Evolutionary conservation across 2,888 invertebrate species (phyloP).

Genomic region (Melieria picta): DNA sequence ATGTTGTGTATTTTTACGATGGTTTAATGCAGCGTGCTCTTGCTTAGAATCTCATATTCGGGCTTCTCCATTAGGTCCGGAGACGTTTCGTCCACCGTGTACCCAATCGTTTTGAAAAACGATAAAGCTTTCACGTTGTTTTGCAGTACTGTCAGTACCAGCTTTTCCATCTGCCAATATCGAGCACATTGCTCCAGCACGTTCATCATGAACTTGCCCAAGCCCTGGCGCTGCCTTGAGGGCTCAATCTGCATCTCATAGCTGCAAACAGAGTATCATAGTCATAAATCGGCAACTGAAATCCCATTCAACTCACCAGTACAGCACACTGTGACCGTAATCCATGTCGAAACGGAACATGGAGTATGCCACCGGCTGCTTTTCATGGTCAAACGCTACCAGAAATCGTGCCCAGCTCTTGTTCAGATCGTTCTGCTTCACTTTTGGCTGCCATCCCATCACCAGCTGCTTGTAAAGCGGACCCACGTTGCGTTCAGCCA

Average conservation of each 20-base stretch:
- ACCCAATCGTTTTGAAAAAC: constrained; percentile 79
- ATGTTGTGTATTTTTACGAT: constrained; percentile 18
- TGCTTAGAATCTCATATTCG: constrained; percentile 74
- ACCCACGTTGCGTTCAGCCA: constrained; percentile 64
- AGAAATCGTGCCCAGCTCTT: constrained; percentile 73
- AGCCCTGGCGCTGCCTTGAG: constrained; percentile 74
- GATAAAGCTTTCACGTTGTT: constrained; percentile 73
- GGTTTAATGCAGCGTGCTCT: constrained; percentile 52
- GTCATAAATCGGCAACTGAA: not conserved
- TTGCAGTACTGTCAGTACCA: constrained; percentile 81
- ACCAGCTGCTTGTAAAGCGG: constrained; percentile 58
- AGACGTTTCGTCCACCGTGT: constrained; percentile 74
- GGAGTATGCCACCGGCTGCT: constrained; percentile 73
- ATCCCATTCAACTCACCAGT: constrained; percentile 69
- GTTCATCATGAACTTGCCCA: constrained; percentile 83
- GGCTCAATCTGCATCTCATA: constrained; percentile 85
- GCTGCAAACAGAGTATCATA: constrained; percentile 64
- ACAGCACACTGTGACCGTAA: constrained; percentile 74
- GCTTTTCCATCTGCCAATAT: constrained; percentile 77
- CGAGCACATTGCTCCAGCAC: constrained; percentile 77
- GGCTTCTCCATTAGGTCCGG: constrained; percentile 71
- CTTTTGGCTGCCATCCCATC: constrained; percentile 75
- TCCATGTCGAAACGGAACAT: constrained; percentile 83
- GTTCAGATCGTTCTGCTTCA: constrained; percentile 73
- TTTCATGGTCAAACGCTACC: constrained; percentile 68